phyloP scores from a whole-genome alignment of 2,797 vertebrate species.

The Etheostoma nigrum region DNA sequence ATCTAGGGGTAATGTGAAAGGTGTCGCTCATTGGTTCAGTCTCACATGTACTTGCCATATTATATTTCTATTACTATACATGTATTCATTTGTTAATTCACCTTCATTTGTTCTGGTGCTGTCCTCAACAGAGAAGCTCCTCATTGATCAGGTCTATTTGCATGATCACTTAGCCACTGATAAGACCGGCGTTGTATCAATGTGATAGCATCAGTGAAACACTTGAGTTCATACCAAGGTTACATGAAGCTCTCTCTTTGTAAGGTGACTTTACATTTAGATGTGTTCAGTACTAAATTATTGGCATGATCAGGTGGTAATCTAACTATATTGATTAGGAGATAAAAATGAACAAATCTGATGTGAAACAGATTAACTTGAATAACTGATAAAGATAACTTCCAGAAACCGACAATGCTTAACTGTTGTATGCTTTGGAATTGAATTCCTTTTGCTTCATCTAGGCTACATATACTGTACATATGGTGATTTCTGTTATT shows the following conservation, averaged over 20 bases:
- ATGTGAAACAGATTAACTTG: not conserved
- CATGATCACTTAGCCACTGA: conserved; percentile 52
- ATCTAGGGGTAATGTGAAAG: not conserved
- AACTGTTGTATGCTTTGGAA: not conserved
- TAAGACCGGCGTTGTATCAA: conserved; percentile 52
- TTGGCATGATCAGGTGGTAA: conserved; percentile 14
- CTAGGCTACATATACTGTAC: not conserved
- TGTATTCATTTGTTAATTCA: conserved; percentile 50
- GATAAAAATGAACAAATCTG: not conserved
- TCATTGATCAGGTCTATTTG: conserved; percentile 64
- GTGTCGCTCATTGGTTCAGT: not conserved
- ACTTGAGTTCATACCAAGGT: conserved; percentile 55
- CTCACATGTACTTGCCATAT: not conserved
- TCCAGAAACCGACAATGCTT: not conserved
- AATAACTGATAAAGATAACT: conserved; percentile 11
- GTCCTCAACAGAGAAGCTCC: conserved; percentile 29
- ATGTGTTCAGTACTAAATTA: not conserved
- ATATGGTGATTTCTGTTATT: not conserved
- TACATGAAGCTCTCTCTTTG: conserved; percentile 22
- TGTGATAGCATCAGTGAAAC: conserved; percentile 59
- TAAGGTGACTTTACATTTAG: conserved; percentile 48
- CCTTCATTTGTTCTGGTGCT: conserved; percentile 34
- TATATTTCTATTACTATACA: conserved; percentile 25
- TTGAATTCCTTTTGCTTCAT: not conserved
- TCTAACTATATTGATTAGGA: conserved; percentile 8